Conservation (phyloP, 2,888 invertebrate genomes). For the Ophion ventricosus region DNA sequence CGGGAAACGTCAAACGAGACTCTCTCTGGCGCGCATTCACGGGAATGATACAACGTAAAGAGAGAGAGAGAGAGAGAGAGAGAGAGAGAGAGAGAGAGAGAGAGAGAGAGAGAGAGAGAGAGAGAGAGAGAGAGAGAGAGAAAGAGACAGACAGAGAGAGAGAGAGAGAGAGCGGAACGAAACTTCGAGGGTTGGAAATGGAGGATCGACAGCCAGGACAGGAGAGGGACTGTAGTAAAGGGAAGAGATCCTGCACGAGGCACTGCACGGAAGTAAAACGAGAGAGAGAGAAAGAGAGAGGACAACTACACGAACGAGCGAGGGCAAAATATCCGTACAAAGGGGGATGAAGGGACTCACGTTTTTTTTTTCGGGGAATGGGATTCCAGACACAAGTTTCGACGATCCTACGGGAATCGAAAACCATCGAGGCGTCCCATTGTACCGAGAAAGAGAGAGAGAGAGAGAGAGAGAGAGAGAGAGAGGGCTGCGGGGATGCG, state of each 20-base stretch:
- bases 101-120: too few relatives aligned
- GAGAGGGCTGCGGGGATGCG: conserved; percentile 2
- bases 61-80: not conserved
- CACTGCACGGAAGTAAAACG: conserved; percentile 34
- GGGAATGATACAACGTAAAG: conserved; percentile 36
- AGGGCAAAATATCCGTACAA: conserved; percentile 38
- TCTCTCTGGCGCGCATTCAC: conserved; percentile 51
- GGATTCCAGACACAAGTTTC: conserved; percentile 55
- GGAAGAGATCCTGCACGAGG: conserved; percentile 25
- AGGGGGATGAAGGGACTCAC: conserved; percentile 28
- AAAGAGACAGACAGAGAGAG: conserved; percentile 17
- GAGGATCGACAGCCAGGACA: conserved; percentile 1
- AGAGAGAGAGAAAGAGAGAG: not conserved
- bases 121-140: not conserved
- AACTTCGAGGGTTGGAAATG: conserved; percentile 13
- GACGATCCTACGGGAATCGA: conserved; percentile 70
- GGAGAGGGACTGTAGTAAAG: conserved; percentile 22
- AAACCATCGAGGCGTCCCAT: conserved; percentile 68
- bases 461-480: not conserved
- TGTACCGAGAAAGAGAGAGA: conserved; percentile 4
- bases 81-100: not conserved
- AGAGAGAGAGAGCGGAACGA: conserved; percentile 14
- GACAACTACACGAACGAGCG: conserved; percentile 11
- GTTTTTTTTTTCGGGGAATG: conserved; percentile 1
- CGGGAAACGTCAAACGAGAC: conserved; percentile 70